Conservation (phyloP, 1,140 invertebrate species). For the Acromyrmex heyeri region DNA sequence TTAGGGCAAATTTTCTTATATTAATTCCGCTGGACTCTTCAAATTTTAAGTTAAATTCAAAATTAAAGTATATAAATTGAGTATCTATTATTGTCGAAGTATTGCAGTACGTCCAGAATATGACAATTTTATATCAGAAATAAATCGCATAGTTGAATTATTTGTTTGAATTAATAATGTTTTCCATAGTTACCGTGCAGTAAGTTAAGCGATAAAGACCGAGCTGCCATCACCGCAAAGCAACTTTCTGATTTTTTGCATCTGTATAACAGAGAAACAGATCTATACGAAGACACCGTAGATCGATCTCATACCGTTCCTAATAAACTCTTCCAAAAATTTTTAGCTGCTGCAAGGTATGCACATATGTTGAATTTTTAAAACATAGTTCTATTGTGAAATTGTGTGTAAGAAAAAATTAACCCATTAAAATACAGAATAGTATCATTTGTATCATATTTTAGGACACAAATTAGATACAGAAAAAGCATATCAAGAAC, state of each 20-base stretch:
- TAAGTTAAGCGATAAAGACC: constrained; percentile 93
- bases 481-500: neutral
- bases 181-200: constrained; percentile 89
- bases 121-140: constrained; percentile 2
- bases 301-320: constrained; percentile 89
- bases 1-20: no score
- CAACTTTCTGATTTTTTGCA: constrained; percentile 97
- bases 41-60: constrained; percentile 9
- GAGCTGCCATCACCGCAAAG: constrained; percentile 95
- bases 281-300: constrained; percentile 90
- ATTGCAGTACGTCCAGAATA: neutral
- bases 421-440: neutral
- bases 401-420: neutral
- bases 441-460: neutral
- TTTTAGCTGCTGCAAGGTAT: constrained; percentile 86
- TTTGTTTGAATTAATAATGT: constrained; percentile 48
- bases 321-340: constrained; percentile 88
- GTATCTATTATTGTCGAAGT: neutral
- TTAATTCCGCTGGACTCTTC: no score
- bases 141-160: neutral
- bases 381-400: neutral
- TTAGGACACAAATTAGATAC: neutral
- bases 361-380: neutral
- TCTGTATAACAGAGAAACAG: constrained; percentile 95
- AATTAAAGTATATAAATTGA: neutral